Conservation (phyloP, 1,140 invertebrate genomes). For the Glossosoma conforme region DNA sequence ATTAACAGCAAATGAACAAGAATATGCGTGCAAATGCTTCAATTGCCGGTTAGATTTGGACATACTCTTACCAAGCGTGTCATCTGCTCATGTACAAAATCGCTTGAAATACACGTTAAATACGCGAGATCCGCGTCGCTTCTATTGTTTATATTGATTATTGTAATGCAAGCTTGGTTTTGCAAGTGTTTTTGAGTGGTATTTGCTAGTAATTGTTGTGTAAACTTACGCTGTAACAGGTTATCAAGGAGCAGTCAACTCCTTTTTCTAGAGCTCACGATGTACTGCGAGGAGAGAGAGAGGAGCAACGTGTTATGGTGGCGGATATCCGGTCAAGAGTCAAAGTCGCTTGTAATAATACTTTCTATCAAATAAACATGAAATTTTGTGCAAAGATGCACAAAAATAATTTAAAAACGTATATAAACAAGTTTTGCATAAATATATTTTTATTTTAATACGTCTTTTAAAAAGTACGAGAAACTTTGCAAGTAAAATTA, state of each 20-base stretch:
- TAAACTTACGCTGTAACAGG: slow-evolving; percentile 50
- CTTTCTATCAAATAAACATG: too few relatives aligned
- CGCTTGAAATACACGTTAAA: too few relatives aligned
- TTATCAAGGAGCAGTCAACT: slow-evolving; percentile 54
- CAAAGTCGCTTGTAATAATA: too few relatives aligned
- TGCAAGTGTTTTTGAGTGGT: not conserved
- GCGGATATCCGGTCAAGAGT: slow-evolving; percentile 44
- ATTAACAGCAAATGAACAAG: not conserved
- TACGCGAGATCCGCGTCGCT: slow-evolving; percentile 8
- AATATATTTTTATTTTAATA: too few relatives aligned
- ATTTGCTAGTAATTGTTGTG: slow-evolving; percentile 2
- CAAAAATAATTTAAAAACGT: too few relatives aligned
- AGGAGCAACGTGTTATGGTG: slow-evolving; percentile 35
- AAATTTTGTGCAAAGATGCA: too few relatives aligned
- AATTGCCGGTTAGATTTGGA: not conserved
- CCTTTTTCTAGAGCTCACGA: slow-evolving; percentile 52
- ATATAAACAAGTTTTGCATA: too few relatives aligned
- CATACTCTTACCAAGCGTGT: not conserved
- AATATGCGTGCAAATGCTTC: not conserved
- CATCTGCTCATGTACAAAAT: slow-evolving; percentile 5
- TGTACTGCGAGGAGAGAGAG: slow-evolving; percentile 49
- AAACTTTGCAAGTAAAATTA: too few relatives aligned
- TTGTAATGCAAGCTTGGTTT: not conserved
- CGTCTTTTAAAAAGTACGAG: too few relatives aligned
- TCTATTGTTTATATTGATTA: not conserved